Percentiles rank a stretch among this genome's conserved stretches.
These are phyloP conservation scores for Pyrgus malvae DNA, from an alignment of 2,888 invertebrate genomes.

Conservation along the genomic window DNA sequence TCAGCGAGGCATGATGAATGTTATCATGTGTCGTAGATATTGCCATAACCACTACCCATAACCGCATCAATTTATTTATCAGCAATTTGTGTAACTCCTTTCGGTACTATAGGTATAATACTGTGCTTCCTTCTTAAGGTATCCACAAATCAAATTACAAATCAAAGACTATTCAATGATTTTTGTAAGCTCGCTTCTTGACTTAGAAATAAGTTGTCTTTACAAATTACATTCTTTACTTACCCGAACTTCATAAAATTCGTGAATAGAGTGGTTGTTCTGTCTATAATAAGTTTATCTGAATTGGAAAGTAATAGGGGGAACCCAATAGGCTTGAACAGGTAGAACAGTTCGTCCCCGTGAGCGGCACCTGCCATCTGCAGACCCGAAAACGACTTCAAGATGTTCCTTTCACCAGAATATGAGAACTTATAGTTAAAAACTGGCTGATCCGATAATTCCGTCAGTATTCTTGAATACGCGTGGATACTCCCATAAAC, in stretches of 20 bases:
- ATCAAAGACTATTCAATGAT: too few relatives aligned
- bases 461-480: slow-evolving; percentile 52
- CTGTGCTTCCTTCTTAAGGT: too few relatives aligned
- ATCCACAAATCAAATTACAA: too few relatives aligned
- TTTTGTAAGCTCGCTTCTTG: too few relatives aligned
- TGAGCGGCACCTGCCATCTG: slow-evolving; percentile 55
- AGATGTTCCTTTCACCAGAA: slow-evolving; percentile 61
- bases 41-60: too few relatives aligned
- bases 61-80: too few relatives aligned
- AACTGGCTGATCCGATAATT: slow-evolving; percentile 52
- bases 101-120: too few relatives aligned
- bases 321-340: slow-evolving; percentile 64
- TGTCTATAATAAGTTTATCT: slow-evolving; percentile 56
- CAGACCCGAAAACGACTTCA: slow-evolving; percentile 48
- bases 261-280: slow-evolving; percentile 58
- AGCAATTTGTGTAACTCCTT: too few relatives aligned
- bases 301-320: slow-evolving; percentile 41
- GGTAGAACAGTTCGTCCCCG: slow-evolving; percentile 68
- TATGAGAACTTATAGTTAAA: slow-evolving; percentile 66
- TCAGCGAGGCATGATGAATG: too few relatives aligned
- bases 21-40: too few relatives aligned
- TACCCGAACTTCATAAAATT: slow-evolving; percentile 71
- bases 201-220: too few relatives aligned
- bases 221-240: slow-evolving; percentile 17
- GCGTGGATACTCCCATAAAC: slow-evolving; percentile 53